Conservation (phyloP, 1,140 invertebrate genomes). For the Latrodectus geometricus region DNA sequence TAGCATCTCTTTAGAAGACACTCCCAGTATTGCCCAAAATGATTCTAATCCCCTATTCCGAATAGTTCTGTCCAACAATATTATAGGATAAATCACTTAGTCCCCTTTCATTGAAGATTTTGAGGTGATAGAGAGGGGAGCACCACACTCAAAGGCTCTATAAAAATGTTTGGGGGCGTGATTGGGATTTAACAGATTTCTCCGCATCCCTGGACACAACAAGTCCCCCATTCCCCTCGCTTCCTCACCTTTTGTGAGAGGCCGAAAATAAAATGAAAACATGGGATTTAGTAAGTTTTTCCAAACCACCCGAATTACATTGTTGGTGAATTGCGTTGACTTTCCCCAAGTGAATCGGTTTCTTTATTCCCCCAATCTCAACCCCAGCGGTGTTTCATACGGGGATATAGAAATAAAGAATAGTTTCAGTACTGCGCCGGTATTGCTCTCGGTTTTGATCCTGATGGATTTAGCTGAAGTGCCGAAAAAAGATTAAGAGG, state of each 20-base stretch:
- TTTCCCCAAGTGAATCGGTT: conserved; percentile 52
- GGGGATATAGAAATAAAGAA: conserved; percentile 44
- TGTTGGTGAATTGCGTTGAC: conserved; percentile 41
- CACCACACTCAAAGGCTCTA: neutral
- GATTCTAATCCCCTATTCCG: neutral
- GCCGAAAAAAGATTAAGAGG: conserved; percentile 47
- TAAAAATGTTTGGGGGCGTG: conserved; percentile 38
- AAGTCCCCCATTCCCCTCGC: too few species aligned
- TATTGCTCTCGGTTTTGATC: conserved; percentile 37
- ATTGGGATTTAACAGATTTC: conserved; percentile 35
- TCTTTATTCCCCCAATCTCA: neutral
- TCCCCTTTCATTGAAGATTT: conserved; percentile 9
- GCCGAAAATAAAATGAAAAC: conserved; percentile 39
- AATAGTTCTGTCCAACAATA: conserved; percentile 16
- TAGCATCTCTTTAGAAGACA: neutral
- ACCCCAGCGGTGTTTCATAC: neutral
- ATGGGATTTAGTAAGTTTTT: conserved; percentile 26
- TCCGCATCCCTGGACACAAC: conserved; percentile 17
- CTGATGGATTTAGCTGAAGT: conserved; percentile 45
- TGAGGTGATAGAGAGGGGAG: neutral
- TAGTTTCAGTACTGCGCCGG: neutral
- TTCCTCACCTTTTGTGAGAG: neutral
- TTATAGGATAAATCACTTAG: conserved; percentile 43
- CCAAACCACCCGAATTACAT: conserved; percentile 48
- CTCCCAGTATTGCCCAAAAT: neutral